Base-by-base conservation (phyloP, 2,113 vertebrate species). In the Carassius gibelio region DNA sequence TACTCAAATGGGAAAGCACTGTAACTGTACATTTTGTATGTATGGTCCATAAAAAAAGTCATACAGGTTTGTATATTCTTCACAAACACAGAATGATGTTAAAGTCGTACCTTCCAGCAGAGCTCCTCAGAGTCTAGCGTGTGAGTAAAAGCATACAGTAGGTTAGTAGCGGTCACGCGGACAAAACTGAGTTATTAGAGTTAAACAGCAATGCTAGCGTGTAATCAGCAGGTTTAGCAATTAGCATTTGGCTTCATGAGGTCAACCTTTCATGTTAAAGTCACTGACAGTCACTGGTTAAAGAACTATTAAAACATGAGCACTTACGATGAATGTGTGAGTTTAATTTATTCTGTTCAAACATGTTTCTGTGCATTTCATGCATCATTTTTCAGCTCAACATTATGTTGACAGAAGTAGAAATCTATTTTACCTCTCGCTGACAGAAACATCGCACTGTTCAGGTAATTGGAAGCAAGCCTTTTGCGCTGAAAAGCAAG, bases 71-170 rank as follows among this genome's bases (percentile, higher is more conserved):
- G 10, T 38, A 0, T 21, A 19, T 69, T 21, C 8, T 69, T 81
- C 34, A 83, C 72, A 77, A 45, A 82, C 57, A 85, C 23, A 79
- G 36, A 74, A 23, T 82, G 45, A 86, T 61, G 36, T 45, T 26
- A 83, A 74, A 84, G 11, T 81, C 94, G 84, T 99, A 99, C 98
- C 98, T 99, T 98, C 98, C 98, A 99, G 95, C 95, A 96, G 85
- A 95, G 93, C 81, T 98, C 98, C 96, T 97, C 96, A 94, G 96
- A 95, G 95, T 97, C 97, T 99, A 86, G 96, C 96, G 88, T 93
- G 93, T 89, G 92, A 94, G 95, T 91, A 94, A 96, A 94, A 95
- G 95, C 89, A 96, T 93, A 99, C 91, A 96, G 94, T 21, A 95
- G 14, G 91, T 99, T 98, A 99, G 95, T 92, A 93, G 90, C 83